A percentile compares a stretch with the other conserved stretches of the same genome.
These are phyloP conservation scores for Pavo muticus DNA, from an alignment of 2,113 vertebrate genomes.

Conservation along the genomic window DNA sequence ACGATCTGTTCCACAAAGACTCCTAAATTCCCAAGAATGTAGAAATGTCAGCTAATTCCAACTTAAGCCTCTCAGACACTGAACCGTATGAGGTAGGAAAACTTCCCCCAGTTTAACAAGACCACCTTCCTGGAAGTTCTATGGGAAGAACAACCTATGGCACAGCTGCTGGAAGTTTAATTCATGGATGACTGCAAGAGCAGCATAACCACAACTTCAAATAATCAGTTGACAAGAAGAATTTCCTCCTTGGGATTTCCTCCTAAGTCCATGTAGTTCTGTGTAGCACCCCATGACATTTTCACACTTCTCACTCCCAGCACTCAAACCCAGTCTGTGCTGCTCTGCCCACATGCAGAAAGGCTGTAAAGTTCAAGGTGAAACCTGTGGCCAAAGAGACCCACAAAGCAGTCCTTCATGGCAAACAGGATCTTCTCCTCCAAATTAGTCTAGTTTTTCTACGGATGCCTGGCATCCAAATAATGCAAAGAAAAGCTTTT, in stretches of 20 bases:
- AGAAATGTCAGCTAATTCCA: slow-evolving; percentile 59
- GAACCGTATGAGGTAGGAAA: background rate
- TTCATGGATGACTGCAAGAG: slow-evolving; percentile 18
- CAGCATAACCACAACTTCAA: slow-evolving; percentile 52
- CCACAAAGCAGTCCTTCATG: background rate
- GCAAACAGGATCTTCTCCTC: background rate
- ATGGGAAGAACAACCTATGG: background rate
- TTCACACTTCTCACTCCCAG: slow-evolving; percentile 6
- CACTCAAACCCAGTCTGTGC: background rate
- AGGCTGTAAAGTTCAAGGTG: background rate
- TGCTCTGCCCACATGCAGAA: background rate
- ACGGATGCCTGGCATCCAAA: background rate
- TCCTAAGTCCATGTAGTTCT: slow-evolving; percentile 53
- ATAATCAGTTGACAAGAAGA: slow-evolving; percentile 59
- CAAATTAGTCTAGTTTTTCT: background rate
- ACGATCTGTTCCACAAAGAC: slow-evolving; percentile 23
- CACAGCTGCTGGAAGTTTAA: slow-evolving; percentile 24
- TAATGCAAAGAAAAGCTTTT: background rate
- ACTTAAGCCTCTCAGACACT: background rate
- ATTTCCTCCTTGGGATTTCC: slow-evolving; percentile 65
- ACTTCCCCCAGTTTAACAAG: background rate
- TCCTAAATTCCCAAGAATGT: slow-evolving; percentile 5
- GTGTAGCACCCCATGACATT: slow-evolving; percentile 11
- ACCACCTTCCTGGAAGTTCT: background rate
- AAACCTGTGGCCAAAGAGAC: background rate